Conservation (phyloP, 2,113 vertebrate genomes). For the Percopsis transmontana region DNA sequence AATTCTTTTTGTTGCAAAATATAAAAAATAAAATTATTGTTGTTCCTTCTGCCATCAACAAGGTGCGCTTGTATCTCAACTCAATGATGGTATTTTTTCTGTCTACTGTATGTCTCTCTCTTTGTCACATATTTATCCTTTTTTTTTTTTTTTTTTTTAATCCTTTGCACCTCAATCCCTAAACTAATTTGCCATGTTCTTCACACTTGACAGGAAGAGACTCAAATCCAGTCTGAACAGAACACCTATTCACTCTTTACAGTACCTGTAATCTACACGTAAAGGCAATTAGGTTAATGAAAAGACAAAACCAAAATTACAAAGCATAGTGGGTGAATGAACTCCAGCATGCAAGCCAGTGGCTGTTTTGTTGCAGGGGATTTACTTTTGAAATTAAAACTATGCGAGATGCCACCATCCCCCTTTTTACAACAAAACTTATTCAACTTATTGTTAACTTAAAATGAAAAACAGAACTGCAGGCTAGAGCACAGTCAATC, state of each 20-base stretch:
- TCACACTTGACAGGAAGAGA: neutral
- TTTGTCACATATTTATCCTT: no score
- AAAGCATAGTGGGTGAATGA: conserved; percentile 71
- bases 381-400: conserved; percentile 74
- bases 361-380: conserved; percentile 80
- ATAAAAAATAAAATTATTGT: no score
- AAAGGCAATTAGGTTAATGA: conserved; percentile 80
- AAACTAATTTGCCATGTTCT: neutral
- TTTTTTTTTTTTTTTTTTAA: no score
- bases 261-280: conserved; percentile 68
- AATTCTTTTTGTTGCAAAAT: no score
- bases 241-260: neutral
- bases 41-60: no score
- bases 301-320: conserved; percentile 50
- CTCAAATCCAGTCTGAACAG: neutral
- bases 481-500: conserved; percentile 87
- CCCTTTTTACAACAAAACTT: conserved; percentile 81
- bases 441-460: conserved; percentile 68
- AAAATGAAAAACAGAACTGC: conserved; percentile 56
- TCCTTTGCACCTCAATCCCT: no score
- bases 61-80: no score
- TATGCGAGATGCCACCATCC: conserved; percentile 85
- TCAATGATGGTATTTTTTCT: no score
- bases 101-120: no score
- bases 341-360: conserved; percentile 88